Percentiles rank a stretch among this genome's conserved stretches.
Evolutionary conservation across 1,140 invertebrate species (phyloP).

Genomic region (Diorhabda elongata): DNA sequence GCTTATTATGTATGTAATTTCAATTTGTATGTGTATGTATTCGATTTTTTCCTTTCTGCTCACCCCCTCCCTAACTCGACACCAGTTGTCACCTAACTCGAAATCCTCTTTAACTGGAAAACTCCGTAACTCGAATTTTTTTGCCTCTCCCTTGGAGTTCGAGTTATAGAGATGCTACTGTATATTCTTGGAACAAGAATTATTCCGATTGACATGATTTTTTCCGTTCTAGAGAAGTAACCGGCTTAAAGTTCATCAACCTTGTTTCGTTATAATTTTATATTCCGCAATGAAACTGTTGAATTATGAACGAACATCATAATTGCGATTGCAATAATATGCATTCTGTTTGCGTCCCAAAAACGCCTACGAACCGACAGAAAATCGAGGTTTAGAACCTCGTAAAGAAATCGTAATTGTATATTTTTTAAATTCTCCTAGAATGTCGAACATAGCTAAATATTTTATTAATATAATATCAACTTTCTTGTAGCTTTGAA

Average conservation of each 20-base stretch:
- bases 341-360: slow-evolving; percentile 8
- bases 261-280: slow-evolving; percentile 4
- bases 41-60: no score
- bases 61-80: no score
- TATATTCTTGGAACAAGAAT: no score
- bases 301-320: slow-evolving; percentile 13
- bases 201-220: background rate
- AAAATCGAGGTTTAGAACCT: slow-evolving; percentile 4
- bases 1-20: no score
- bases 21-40: no score
- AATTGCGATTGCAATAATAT: slow-evolving; percentile 3
- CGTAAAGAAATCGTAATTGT: slow-evolving; percentile 6
- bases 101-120: no score
- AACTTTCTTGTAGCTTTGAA: no score
- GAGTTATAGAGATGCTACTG: no score
- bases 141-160: no score
- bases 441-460: background rate
- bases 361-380: background rate
- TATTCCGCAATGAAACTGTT: slow-evolving; percentile 8
- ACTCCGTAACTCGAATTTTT: no score
- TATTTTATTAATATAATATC: no score
- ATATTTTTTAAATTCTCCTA: background rate
- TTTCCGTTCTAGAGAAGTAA: background rate
- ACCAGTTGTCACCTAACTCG: no score
- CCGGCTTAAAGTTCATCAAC: slow-evolving; percentile 6